phyloP scores from a whole-genome alignment of 2,888 invertebrate species.

The Neoascia interrupta region DNA sequence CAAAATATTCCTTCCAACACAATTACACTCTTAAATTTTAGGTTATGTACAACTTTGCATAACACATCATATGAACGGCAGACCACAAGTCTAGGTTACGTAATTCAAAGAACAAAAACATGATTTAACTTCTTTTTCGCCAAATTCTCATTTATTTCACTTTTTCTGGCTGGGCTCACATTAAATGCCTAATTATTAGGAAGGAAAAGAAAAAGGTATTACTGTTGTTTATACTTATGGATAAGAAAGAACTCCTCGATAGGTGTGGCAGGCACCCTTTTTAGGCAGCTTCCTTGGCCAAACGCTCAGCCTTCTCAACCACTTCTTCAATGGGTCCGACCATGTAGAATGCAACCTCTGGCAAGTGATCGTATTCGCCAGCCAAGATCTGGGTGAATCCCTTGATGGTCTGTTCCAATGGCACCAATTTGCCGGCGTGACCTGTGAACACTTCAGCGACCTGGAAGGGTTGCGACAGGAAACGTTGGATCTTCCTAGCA shows the following conservation, averaged over 20 bases:
- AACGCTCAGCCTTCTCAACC: constrained; percentile 87
- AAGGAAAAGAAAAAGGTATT: constrained; percentile 63
- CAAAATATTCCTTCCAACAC: neutral
- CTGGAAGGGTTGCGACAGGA: constrained; percentile 95
- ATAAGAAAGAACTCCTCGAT: constrained; percentile 58
- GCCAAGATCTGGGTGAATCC: constrained; percentile 91
- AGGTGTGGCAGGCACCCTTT: constrained; percentile 55
- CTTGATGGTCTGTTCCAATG: constrained; percentile 91
- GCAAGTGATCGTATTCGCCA: constrained; percentile 94
- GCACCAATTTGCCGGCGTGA: constrained; percentile 93
- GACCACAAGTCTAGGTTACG: neutral
- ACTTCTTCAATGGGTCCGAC: constrained; percentile 96
- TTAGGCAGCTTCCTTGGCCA: constrained; percentile 76
- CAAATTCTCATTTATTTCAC: constrained; percentile 58
- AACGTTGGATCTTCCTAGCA: constrained; percentile 96
- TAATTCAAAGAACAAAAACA: constrained; percentile 22
- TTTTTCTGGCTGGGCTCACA: constrained; percentile 60
- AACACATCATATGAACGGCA: neutral
- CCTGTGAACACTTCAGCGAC: constrained; percentile 97
- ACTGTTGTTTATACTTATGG: constrained; percentile 55
- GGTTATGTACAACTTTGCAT: constrained; percentile 17
- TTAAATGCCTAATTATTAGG: constrained; percentile 69
- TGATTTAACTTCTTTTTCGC: constrained; percentile 46
- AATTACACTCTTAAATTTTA: constrained; percentile 19
- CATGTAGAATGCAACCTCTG: constrained; percentile 98